Conservation (phyloP, 2,113 vertebrate genomes). For the Phalacrocorax carbo region DNA sequence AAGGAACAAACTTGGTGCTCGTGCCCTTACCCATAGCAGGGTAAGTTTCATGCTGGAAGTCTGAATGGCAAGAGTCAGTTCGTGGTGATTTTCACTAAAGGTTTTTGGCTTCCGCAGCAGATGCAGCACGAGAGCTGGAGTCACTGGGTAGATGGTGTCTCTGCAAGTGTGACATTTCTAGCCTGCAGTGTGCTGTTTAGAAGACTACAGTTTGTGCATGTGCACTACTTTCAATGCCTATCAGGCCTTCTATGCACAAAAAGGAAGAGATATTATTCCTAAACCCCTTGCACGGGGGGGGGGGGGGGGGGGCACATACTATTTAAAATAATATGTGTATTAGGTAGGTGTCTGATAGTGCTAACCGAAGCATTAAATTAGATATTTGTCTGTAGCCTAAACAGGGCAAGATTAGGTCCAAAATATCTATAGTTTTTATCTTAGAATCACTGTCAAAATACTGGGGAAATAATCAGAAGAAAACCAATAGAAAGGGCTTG, state of each 20-base stretch:
- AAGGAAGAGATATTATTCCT: background rate
- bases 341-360: background rate
- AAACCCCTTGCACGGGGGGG: background rate
- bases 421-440: background rate
- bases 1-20: background rate
- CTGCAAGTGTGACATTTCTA: background rate
- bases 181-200: background rate
- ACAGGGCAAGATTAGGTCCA: background rate
- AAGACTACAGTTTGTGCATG: background rate
- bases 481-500: background rate
- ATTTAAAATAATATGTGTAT: background rate
- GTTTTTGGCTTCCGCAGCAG: background rate
- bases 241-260: background rate
- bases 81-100: background rate
- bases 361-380: background rate
- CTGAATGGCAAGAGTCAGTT: background rate
- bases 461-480: background rate
- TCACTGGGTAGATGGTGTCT: background rate
- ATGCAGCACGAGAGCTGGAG: background rate
- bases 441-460: background rate
- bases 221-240: background rate
- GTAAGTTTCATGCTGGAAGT: background rate
- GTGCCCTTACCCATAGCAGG: background rate
- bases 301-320: fast-evolving
- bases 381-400: background rate